Evolutionary conservation across 2,113 vertebrate species (phyloP), one percentile per base, ranked within the genome.

Genomic region (Brachypodius melanocephalos): DNA sequence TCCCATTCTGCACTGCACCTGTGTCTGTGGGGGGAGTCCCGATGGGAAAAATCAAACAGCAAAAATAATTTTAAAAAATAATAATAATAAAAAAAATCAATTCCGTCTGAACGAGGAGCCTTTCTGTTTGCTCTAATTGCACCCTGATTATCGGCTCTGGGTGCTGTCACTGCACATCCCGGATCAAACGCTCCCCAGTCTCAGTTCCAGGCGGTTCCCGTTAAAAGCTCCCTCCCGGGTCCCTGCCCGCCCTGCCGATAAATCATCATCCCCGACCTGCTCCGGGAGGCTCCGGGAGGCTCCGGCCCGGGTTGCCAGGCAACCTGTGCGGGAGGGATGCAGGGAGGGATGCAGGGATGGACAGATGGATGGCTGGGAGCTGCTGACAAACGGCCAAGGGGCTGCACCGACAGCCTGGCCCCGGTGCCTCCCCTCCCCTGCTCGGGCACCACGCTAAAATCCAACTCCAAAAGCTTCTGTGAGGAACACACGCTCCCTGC

Each of bases 231-330:
- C 96, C 98, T 98, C 97, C 96, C 96, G 95, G 97, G 97, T 97
- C 98, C 98, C 98, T 93, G 92, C 96, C 78, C 76, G 98, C 98
- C 98, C 97, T 85, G 95, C 98, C 97, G 98, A 40, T 61, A 40
- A 99, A 99, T 99, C 99, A 99, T 99, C 99, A 99, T 97, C 98
- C 98, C 98, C 98, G 98, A 98, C 98, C 98, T 98, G 98, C 98
- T 98, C 98, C 96, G 96, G 67, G 67, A 52, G 68, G 98, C 98
- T 98, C 98, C 96, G 96, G 67, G 67, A 52, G 68, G 68, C 38
- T 32, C 29, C 5, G 8, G 98, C 98, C 61, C 51, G 82, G 94
- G 99, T 99, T 99, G 99, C 99, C 98, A 98, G 96, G 99, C 98
- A 98, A 99, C 99, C 95, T 42, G 61, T 80, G 97, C 98, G 55